These are phyloP conservation scores for Corythucha ciliata DNA, from an alignment of 2,888 invertebrate genomes.

Conservation along the genomic window DNA sequence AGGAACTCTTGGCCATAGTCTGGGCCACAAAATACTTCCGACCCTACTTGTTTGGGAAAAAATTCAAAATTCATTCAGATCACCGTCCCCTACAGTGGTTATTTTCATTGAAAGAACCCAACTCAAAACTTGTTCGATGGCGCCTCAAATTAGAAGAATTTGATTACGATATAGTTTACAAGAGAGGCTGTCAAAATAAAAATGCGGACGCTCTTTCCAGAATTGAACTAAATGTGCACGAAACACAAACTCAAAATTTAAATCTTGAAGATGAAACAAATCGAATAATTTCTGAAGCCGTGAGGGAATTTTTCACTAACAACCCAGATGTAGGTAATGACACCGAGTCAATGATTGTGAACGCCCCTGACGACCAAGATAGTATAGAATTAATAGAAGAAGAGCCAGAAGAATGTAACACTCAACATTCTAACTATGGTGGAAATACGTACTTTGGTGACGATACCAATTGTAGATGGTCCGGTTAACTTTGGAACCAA, in stretches of 20 bases:
- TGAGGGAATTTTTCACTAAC: too few relatives aligned
- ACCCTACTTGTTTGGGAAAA: constrained; percentile 34
- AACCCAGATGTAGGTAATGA: too few relatives aligned
- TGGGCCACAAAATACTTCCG: constrained; percentile 37
- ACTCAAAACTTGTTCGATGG: constrained; percentile 37
- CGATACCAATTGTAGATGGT: constrained; percentile 10
- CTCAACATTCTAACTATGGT: too few relatives aligned
- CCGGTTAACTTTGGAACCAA: constrained; percentile 10
- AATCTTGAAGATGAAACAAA: neutral
- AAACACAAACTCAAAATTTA: neutral
- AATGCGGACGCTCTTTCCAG: constrained; percentile 11
- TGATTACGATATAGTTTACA: constrained; percentile 36
- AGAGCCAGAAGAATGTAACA: too few relatives aligned
- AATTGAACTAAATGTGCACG: neutral
- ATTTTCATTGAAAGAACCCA: constrained; percentile 36
- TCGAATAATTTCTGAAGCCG: neutral
- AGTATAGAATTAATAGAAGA: too few relatives aligned
- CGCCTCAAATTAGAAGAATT: constrained; percentile 38
- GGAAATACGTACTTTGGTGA: too few relatives aligned
- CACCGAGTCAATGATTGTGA: too few relatives aligned
- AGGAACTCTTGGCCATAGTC: constrained; percentile 38
- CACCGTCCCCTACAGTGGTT: constrained; percentile 20
- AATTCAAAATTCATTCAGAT: constrained; percentile 33
- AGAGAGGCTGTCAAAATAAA: too few relatives aligned
- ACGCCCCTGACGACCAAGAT: too few relatives aligned